Evolutionary conservation across 2,113 vertebrate genomes (phyloP).

Genomic region (Trachemys scripta): DNA sequence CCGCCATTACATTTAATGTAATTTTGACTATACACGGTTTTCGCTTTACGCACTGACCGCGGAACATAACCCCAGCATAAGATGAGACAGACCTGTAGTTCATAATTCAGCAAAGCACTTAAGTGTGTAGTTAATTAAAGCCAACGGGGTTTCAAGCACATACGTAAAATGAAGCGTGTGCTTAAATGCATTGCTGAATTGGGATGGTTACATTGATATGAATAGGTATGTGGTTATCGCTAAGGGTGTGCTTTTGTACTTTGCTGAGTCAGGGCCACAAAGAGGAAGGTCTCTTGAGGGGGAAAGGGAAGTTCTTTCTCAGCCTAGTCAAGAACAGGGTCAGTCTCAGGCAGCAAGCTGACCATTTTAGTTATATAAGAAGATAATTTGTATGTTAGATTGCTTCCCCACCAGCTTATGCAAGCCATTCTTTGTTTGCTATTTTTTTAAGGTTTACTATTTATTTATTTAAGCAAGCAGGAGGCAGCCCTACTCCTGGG

Average conservation of each 20-base stretch:
- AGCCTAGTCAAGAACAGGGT: background rate
- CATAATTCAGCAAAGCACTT: background rate
- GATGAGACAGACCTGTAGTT: background rate
- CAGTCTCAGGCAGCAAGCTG: background rate
- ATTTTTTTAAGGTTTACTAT: background rate
- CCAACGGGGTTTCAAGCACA: background rate
- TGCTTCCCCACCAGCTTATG: too few relatives aligned
- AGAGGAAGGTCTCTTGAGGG: background rate
- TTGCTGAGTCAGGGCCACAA: background rate
- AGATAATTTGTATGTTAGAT: background rate
- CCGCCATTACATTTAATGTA: too few relatives aligned
- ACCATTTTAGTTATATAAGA: background rate
- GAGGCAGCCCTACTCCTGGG: background rate
- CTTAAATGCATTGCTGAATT: background rate
- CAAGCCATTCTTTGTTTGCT: background rate
- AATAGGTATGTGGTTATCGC: too few relatives aligned
- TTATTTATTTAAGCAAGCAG: background rate
- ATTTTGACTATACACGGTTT: too few relatives aligned
- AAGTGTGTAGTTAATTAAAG: background rate
- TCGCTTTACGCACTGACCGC: too few relatives aligned
- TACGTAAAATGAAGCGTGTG: background rate
- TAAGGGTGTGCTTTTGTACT: background rate
- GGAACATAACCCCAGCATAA: too few relatives aligned
- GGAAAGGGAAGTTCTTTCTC: background rate
- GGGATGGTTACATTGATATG: background rate